Conservation (phyloP, 2,113 vertebrate genomes). For the Elephas maximus region DNA sequence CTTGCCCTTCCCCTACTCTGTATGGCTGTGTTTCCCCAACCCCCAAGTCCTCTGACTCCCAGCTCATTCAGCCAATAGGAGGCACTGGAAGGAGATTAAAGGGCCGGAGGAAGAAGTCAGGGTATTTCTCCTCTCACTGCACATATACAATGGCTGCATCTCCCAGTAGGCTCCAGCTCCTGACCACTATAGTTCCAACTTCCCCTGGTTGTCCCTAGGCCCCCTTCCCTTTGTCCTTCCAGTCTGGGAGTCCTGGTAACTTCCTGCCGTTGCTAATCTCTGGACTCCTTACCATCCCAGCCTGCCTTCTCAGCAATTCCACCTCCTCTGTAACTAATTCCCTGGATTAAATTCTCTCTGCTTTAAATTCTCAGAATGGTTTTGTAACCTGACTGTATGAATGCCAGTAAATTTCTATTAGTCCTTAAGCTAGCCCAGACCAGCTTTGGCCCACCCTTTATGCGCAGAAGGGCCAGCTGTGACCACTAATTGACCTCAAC, state of each 20-base stretch:
- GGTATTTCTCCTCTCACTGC: rapidly evolving
- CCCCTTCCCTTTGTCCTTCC: neutral
- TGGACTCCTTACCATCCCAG: neutral
- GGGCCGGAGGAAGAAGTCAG: neutral
- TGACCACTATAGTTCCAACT: neutral
- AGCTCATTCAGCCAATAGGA: neutral
- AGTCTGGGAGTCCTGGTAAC: too few relatives aligned
- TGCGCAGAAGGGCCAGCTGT: too few relatives aligned
- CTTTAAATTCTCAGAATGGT: neutral
- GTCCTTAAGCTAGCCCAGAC: too few relatives aligned
- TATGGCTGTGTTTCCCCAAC: neutral
- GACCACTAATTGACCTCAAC: too few relatives aligned
- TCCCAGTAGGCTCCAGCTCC: neutral
- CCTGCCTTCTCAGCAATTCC: neutral
- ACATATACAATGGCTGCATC: neutral
- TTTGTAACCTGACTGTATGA: too few relatives aligned
- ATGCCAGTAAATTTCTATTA: too few relatives aligned
- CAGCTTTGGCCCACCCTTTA: too few relatives aligned
- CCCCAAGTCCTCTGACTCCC: neutral
- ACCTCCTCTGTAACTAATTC: neutral
- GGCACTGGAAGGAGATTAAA: neutral
- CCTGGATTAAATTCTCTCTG: neutral
- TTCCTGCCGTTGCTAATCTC: neutral
- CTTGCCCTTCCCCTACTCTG: neutral
- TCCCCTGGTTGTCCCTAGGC: neutral